phyloP scores from a whole-genome alignment of 2,113 vertebrate species.

The Microtus ochrogaster region DNA sequence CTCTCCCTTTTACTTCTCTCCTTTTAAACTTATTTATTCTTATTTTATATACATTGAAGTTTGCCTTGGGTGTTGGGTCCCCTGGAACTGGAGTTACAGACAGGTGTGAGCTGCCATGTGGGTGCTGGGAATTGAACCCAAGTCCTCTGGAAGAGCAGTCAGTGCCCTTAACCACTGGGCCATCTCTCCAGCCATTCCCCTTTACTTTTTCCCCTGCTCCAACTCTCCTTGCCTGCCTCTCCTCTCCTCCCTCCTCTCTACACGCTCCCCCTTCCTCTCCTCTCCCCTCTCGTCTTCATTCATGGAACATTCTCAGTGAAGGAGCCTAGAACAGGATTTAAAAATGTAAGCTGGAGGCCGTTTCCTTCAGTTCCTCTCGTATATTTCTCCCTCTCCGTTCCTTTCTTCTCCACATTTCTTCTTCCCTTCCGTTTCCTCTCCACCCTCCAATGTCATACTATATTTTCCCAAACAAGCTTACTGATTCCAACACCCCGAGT shows the following conservation, averaged over 20 bases:
- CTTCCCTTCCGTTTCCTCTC: not conserved
- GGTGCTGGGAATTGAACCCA: no score
- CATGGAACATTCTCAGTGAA: not conserved
- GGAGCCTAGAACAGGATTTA: not conserved
- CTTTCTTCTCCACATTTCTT: not conserved
- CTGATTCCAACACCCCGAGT: not conserved
- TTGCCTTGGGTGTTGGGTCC: no score
- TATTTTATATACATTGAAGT: no score
- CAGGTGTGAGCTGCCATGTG: no score
- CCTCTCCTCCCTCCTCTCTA: not conserved
- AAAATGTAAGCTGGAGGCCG: not conserved
- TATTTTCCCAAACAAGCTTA: not conserved
- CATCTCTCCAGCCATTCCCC: no score
- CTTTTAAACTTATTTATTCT: no score
- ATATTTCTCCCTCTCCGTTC: not conserved
- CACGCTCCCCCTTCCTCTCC: not conserved
- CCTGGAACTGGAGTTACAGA: no score
- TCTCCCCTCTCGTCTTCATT: not conserved
- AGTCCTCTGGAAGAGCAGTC: no score
- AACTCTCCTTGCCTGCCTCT: not conserved
- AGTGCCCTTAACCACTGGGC: no score
- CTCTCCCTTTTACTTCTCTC: not conserved
- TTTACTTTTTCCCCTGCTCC: no score
- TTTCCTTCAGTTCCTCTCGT: not conserved
- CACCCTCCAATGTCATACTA: not conserved